Evolutionary conservation across 2,113 vertebrate species (phyloP).

Genomic region (Takifugu bimaculatus): DNA sequence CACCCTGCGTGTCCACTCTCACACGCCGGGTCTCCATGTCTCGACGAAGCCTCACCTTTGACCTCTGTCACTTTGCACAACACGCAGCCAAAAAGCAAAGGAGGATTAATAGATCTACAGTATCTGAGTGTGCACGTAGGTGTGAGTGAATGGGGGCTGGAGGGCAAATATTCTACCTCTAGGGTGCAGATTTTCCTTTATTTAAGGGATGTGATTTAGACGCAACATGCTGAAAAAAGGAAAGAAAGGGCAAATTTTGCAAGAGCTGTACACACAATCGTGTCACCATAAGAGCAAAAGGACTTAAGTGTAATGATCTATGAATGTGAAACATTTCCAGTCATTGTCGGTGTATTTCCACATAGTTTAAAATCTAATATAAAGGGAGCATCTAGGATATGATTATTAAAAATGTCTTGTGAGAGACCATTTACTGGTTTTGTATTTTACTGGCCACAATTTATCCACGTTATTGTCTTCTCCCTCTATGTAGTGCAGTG

Average conservation of each 20-base stretch:
- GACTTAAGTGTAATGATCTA: too few species aligned
- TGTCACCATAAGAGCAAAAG: too few species aligned
- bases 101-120: slow-evolving; percentile 2
- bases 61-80: neutral
- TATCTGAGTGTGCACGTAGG: slow-evolving; percentile 7
- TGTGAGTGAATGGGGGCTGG: slow-evolving; percentile 12
- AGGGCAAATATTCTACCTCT: slow-evolving; percentile 31
- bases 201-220: slow-evolving; percentile 62
- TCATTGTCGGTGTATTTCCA: too few species aligned
- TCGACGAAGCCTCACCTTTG: neutral
- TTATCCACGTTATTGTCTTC: too few species aligned
- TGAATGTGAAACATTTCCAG: too few species aligned
- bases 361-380: too few species aligned
- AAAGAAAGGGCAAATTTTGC: slow-evolving; percentile 28
- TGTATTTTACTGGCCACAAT: too few species aligned
- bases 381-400: too few species aligned
- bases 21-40: slow-evolving; percentile 5
- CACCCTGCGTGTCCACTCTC: slow-evolving; percentile 7
- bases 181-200: slow-evolving; percentile 39
- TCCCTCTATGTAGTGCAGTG: too few species aligned
- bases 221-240: slow-evolving; percentile 53
- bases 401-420: too few species aligned
- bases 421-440: too few species aligned
- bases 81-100: slow-evolving; percentile 12
- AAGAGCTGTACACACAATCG: slow-evolving; percentile 3